Percentiles rank a stretch among this genome's conserved stretches.
These are phyloP conservation scores for Limnodromus scolopaceus DNA, from an alignment of 2,797 vertebrate genomes.

Conservation along the genomic window DNA sequence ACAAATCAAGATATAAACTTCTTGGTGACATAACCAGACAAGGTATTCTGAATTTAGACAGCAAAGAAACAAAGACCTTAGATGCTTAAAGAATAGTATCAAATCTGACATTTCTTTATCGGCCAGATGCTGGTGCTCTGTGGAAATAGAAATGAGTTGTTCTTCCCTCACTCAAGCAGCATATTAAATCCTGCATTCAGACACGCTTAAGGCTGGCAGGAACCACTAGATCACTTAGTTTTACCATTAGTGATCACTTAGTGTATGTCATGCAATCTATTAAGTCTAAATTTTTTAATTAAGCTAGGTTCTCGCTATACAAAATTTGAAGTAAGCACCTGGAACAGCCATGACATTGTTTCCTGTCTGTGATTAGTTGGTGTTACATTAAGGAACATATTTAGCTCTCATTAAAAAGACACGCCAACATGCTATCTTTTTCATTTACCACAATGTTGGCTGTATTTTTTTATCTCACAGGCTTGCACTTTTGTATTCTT, in stretches of 20 bases:
- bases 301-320: not conserved
- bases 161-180: not conserved
- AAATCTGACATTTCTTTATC: not conserved
- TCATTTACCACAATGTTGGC: not conserved
- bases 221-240: not conserved
- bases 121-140: not conserved
- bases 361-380: not conserved
- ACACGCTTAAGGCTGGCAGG: not conserved
- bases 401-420: not conserved
- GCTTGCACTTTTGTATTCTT: not conserved
- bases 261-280: not conserved
- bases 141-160: not conserved
- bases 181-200: not conserved
- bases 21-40: not conserved
- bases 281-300: not conserved
- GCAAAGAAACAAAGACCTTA: not conserved
- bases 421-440: not conserved
- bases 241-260: not conserved
- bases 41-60: not conserved
- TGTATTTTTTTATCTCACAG: not conserved
- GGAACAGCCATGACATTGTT: not conserved
- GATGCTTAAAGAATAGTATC: not conserved
- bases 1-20: not conserved
- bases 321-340: not conserved
- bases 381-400: not conserved